Evolutionary conservation across 2,888 invertebrate species (phyloP).

Genomic region (Cataglyphis livida): DNA sequence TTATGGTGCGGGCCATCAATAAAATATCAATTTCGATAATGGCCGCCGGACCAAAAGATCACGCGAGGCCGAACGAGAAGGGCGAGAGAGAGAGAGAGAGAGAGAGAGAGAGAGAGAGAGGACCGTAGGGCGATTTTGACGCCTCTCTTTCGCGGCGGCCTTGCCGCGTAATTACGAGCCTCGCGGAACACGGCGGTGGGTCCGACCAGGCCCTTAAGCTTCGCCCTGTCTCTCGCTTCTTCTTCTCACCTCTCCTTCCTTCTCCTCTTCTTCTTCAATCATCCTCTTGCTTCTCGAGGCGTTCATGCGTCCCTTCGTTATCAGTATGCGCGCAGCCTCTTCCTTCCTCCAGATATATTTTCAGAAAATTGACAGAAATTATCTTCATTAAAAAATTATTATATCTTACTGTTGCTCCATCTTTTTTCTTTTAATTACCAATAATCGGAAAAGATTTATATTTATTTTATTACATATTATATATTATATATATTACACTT

Average conservation of each 20-base stretch:
- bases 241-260: conserved; percentile 34
- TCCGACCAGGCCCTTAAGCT: conserved; percentile 64
- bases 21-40: conserved; percentile 85
- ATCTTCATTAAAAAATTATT: neutral
- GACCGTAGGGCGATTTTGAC: conserved; percentile 82
- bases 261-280: conserved; percentile 49
- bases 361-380: neutral
- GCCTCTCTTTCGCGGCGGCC: conserved; percentile 80
- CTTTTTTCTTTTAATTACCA: neutral
- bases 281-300: conserved; percentile 53
- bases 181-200: conserved; percentile 85
- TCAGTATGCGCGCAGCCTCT: neutral
- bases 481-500: neutral
- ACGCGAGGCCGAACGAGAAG: conserved; percentile 48
- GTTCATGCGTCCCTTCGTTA: neutral
- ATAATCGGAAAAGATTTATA: neutral
- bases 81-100: conserved; percentile 32
- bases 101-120: conserved; percentile 29
- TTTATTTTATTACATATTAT: neutral
- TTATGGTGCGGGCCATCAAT: conserved; percentile 78
- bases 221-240: conserved; percentile 53
- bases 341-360: neutral
- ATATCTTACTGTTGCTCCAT: neutral
- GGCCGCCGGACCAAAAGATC: conserved; percentile 66
- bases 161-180: conserved; percentile 82